Percentiles rank a stretch among this genome's conserved stretches.
Conservation (phyloP, 2,113 vertebrate genomes). For the Neofelis nebulosa region DNA sequence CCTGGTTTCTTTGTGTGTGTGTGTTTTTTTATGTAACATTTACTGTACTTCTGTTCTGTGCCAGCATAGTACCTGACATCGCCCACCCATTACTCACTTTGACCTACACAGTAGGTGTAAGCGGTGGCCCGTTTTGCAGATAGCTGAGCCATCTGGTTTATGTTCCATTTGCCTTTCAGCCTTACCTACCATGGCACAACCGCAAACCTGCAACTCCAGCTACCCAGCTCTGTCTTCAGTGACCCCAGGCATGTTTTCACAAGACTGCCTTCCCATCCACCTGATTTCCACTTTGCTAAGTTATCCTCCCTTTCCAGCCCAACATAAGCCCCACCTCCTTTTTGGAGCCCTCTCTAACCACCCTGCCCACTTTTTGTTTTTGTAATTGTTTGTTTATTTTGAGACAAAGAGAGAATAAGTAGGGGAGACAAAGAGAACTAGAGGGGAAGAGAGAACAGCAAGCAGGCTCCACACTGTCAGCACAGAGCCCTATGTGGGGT, state of each 20-base stretch:
- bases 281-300: background rate
- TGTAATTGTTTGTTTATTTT: too few relatives aligned
- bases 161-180: background rate
- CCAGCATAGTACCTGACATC: background rate
- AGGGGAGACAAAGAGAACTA: too few relatives aligned
- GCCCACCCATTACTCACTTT: background rate
- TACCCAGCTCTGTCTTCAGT: background rate
- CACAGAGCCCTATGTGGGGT: too few relatives aligned
- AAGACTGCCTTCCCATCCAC: background rate
- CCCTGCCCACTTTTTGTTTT: background rate
- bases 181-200: background rate
- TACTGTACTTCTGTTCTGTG: background rate
- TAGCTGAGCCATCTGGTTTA: background rate
- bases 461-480: too few relatives aligned
- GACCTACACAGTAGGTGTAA: background rate
- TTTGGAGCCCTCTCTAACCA: background rate
- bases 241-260: background rate
- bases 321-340: background rate
- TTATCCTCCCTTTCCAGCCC: background rate
- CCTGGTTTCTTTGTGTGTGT: background rate
- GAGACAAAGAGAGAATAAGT: too few relatives aligned
- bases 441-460: too few relatives aligned
- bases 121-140: background rate
- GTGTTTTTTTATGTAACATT: background rate
- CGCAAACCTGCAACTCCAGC: background rate